Evolutionary conservation across 1,140 invertebrate genomes (phyloP), one percentile per base, ranked within the genome.

Genomic region (Chelonus insularis): DNA sequence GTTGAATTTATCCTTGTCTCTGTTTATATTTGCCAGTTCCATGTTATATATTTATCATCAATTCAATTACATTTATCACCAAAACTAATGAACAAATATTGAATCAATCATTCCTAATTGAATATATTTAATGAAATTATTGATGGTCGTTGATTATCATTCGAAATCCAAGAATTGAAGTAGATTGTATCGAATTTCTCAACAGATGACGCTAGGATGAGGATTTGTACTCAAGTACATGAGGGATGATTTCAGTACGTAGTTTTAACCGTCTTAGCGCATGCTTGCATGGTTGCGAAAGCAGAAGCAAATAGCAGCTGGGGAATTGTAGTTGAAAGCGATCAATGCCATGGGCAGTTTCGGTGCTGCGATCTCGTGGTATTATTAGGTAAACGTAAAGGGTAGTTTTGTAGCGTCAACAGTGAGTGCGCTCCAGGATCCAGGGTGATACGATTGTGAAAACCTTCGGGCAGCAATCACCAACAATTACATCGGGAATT

Each of bases 321-420:
- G 25, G 25, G 25, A 29, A 7, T 29, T 29, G 3, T 63, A 57
- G 60, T 32, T 57, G 59, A 68, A 58, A 63, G 18, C 71, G 74
- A 78, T 79, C 77, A 75, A 79, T 79, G 60, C 52, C 41, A 5
- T 64, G 20, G 52, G 54, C 48, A 64, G 43, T 63, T 55, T 50
- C 68, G 67, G 70, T 79, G 74, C 67, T 66, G 75, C 76, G 69
- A 78, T 73, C 77, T 78, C 68, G 57, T 69, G 75, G 70, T 68
- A 65, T 65, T 62, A 59, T 63, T 6, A 45, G 52, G 51, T 51
- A 64, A 60, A 65, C 20, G 14, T 52, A 56, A 43, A 29, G 52
- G 51, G 56, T 50, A 55, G 41, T 58, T 57, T 47, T 59, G 23
- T 29, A 20, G 34, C 34, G 23, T 9, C n/a, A 29, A 29, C 25